A percentile compares a stretch with the other conserved stretches of the same genome.
phyloP scores from a whole-genome alignment of 1,140 invertebrate species.

The Lysiphlebus fabarum region DNA sequence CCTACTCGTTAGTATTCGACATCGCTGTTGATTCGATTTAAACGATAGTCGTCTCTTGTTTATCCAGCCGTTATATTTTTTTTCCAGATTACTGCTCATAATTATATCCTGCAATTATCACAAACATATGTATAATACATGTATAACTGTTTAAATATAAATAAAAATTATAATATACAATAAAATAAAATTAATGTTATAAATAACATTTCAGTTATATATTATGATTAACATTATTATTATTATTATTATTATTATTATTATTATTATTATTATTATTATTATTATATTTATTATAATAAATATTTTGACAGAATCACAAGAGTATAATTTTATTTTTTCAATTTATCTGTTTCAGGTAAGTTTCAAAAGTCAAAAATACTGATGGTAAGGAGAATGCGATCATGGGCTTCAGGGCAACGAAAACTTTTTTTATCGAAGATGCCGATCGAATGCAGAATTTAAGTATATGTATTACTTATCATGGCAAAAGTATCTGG shows the following conservation, averaged over 20 bases:
- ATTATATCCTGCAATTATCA: too few relatives aligned
- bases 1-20: constrained; percentile 33
- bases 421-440: constrained; percentile 18
- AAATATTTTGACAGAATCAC: background rate
- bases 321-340: constrained; percentile 8
- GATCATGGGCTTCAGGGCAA: constrained; percentile 16
- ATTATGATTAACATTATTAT: background rate
- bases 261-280: background rate
- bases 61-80: constrained; percentile 15
- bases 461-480: constrained; percentile 26
- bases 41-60: constrained; percentile 33
- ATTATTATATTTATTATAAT: constrained; percentile 4
- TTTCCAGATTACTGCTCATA: too few relatives aligned
- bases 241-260: background rate
- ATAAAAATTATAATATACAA: too few relatives aligned
- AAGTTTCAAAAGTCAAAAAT: constrained; percentile 16
- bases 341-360: constrained; percentile 29
- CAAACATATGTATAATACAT: too few relatives aligned
- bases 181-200: too few relatives aligned
- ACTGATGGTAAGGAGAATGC: background rate
- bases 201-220: background rate
- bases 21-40: constrained; percentile 35
- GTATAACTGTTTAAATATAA: too few relatives aligned
- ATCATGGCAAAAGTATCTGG: constrained; percentile 20
- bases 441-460: constrained; percentile 22